These are phyloP conservation scores for Drosophila prosaltans DNA, from an alignment of 1,140 invertebrate genomes.

Conservation along the genomic window DNA sequence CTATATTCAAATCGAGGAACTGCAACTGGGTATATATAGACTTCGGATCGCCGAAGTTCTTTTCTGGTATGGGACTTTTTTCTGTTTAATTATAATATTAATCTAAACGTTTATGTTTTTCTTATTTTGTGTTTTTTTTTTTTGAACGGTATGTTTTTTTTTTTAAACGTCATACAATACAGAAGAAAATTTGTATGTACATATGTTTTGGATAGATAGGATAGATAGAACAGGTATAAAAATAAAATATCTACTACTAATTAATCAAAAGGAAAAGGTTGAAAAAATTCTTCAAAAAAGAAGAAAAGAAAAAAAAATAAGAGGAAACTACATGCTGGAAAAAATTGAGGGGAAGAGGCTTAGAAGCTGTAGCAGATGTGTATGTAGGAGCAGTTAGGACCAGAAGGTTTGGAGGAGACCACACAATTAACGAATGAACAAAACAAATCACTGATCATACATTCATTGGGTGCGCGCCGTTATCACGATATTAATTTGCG, in stretches of 20 bases:
- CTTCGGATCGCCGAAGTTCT: background rate
- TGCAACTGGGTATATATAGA: background rate
- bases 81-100: background rate
- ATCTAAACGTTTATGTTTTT: constrained; percentile 2
- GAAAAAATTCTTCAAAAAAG: background rate
- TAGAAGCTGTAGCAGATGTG: background rate
- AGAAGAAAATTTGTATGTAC: constrained; percentile 9
- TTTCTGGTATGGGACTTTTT: background rate
- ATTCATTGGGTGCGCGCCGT: constrained; percentile 78
- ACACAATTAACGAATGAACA: constrained; percentile 4
- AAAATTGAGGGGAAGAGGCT: background rate
- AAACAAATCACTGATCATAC: constrained; percentile 2
- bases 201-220: background rate
- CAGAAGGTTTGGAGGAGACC: background rate
- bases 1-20: background rate
- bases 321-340: background rate
- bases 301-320: background rate
- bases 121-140: background rate
- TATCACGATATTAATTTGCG: constrained; percentile 83
- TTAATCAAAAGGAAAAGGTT: background rate
- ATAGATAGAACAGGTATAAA: background rate
- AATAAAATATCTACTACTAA: background rate
- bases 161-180: constrained; percentile 11
- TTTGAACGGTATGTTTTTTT: constrained; percentile 6
- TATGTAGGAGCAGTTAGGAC: too few species aligned